Evolutionary conservation across 2,113 vertebrate species (phyloP).

Genomic region (Tachuris rubrigastra): DNA sequence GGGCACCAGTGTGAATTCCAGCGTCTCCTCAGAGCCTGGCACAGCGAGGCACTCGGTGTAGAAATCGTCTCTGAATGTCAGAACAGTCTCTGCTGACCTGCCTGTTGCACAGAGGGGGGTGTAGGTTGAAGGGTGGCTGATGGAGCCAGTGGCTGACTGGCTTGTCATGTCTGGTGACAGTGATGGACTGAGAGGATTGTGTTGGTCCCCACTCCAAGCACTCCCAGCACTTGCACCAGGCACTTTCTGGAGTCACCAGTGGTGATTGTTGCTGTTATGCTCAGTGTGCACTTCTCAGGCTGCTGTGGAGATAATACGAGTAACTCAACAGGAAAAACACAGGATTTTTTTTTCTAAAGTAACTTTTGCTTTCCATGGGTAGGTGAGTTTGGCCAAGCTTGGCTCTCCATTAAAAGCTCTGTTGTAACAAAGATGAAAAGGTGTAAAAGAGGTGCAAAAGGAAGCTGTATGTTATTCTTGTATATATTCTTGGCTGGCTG

Average conservation of each 20-base stretch:
- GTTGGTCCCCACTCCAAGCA: conserved; percentile 77
- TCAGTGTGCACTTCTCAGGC: conserved; percentile 34
- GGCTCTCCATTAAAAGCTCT: neutral
- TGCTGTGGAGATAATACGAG: neutral
- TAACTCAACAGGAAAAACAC: neutral
- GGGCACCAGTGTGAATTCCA: neutral
- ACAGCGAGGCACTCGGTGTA: neutral
- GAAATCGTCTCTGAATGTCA: conserved; percentile 30
- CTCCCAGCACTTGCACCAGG: conserved; percentile 47
- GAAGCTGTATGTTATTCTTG: neutral
- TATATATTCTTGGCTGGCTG: neutral
- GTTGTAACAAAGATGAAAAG: neutral
- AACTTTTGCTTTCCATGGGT: neutral
- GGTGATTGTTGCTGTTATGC: conserved; percentile 9
- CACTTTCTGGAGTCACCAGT: neutral
- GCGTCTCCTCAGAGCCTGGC: neutral
- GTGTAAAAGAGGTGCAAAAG: neutral
- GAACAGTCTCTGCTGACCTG: neutral
- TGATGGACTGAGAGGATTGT: conserved; percentile 76
- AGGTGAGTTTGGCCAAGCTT: neutral
- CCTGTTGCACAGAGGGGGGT: neutral
- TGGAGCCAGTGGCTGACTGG: conserved; percentile 77
- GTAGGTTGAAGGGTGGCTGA: conserved; percentile 60
- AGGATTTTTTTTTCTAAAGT: neutral
- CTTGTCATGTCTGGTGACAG: conserved; percentile 77